Base-by-base conservation (phyloP, 2,888 invertebrate species). In the Caenorhabditis macrosperma region DNA sequence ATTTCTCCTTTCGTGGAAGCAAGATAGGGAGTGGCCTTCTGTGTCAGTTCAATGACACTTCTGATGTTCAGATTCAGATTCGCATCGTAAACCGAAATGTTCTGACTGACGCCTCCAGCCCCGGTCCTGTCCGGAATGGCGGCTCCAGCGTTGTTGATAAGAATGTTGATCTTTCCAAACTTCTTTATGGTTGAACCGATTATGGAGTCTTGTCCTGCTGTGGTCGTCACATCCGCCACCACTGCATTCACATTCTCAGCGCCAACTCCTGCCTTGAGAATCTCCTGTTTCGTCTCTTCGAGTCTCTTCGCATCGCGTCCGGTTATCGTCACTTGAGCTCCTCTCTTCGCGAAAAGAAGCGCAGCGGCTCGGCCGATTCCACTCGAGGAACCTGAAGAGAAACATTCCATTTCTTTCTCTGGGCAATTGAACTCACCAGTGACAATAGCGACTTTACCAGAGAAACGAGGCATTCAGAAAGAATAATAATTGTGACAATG, bases 21-120 rank as follows among this genome's bases (percentile, higher is more conserved):
- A 50, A 82, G 64, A 75, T 82, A 60, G 20, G 82, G 78, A 2
- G 63, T 44, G 7, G 66, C 82, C 30, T 78, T 60, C 5, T 75
- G 33, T 0, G 72, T 77, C 33, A 81, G 24, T 22, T 64, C 77
- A 2, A 81, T 35, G 0, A 66, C 77, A 12, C 69, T 67, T 64
- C 38, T 15, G 24, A 64, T 24, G 35, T 64, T 64, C 15, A 64
- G 24, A 3, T 64, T 30, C 17, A 64, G 24, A 35, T 22, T 64
- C 1, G 17, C 24, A 4, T 52, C 52, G 22, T 24, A 38, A 33
- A 28, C 17, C 6, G 17, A 9, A 46, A 61, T 30, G 17, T n/a
- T 17, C 12, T 46, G 44, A 26, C n/a, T 10, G 5, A 46, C n/a
- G 10, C 61, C 61, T 17, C 4, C 4, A 9, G 24, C 46, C 9